Conservation (phyloP, 2,888 invertebrate genomes). For the Drosophila tripunctata region DNA sequence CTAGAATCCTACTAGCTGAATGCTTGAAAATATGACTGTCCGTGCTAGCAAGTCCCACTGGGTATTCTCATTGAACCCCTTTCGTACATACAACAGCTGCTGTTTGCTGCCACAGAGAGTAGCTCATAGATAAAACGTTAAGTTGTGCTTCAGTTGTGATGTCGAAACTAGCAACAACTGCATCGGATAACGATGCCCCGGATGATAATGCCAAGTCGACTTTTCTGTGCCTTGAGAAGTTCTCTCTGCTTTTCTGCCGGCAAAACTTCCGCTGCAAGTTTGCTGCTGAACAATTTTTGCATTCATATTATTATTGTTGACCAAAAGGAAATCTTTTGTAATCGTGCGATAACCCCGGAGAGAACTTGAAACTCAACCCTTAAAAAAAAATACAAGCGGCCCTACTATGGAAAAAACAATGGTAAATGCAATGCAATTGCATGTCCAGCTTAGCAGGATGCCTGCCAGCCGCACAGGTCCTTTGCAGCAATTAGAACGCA, state of each 20-base stretch:
- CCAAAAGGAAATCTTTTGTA: conserved; percentile 79
- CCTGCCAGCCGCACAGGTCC: conserved; percentile 61
- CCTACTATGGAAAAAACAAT: conserved; percentile 55
- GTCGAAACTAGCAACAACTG: conserved; percentile 32
- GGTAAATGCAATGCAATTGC: conserved; percentile 61
- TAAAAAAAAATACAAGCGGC: conserved; percentile 32
- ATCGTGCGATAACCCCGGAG: conserved; percentile 76
- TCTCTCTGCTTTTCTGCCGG: not conserved
- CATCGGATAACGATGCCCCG: conserved; percentile 26
- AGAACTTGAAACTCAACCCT: conserved; percentile 74
- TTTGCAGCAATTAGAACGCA: conserved; percentile 73
- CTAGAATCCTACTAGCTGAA: no score
- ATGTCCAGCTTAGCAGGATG: conserved; percentile 77
- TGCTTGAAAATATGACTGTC: no score
- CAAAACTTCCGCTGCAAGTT: conserved; percentile 73
- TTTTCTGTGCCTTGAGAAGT: not conserved
- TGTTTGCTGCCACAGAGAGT: conserved; percentile 52
- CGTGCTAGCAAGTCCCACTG: no score
- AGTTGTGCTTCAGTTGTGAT: conserved; percentile 23
- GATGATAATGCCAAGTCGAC: not conserved
- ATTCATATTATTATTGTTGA: conserved; percentile 48
- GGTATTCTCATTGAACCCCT: no score
- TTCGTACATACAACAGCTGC: conserved; percentile 13
- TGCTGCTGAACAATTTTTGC: conserved; percentile 41
- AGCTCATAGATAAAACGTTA: conserved; percentile 69